phyloP scores from a whole-genome alignment of 2,797 vertebrate genomes.

The Syndactyla subalaris region DNA sequence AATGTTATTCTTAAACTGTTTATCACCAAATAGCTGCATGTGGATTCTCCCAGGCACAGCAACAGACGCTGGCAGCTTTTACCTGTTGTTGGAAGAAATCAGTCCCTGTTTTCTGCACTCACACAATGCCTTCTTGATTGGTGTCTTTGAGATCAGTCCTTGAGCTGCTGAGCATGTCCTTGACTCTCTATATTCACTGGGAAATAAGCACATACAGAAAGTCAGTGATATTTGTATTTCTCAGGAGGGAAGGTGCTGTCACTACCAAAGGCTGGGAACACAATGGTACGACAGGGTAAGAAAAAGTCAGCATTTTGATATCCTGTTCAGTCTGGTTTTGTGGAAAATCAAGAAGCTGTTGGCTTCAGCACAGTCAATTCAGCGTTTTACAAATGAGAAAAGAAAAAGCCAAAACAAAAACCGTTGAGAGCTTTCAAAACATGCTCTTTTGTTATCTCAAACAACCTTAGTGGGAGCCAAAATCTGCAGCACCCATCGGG shows the following conservation, averaged over 20 bases:
- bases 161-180: neutral
- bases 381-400: neutral
- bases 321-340: neutral
- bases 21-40: neutral
- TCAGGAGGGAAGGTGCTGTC: neutral
- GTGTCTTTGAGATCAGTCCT: neutral
- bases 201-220: neutral
- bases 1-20: neutral
- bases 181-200: neutral
- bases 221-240: neutral
- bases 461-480: neutral
- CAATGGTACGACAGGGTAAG: fast-evolving
- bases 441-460: neutral
- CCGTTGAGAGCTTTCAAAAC: neutral
- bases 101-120: neutral
- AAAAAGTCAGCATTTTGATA: neutral
- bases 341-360: neutral
- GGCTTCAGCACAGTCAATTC: neutral
- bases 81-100: neutral
- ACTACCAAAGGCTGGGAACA: neutral
- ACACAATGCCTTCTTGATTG: neutral
- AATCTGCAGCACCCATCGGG: neutral
- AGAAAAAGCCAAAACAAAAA: neutral
- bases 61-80: neutral
- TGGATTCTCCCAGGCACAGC: neutral